Evolutionary conservation across 2,888 invertebrate species (phyloP), one percentile per base, ranked within the genome.

Genomic region (Drosophila kambysellisi): DNA sequence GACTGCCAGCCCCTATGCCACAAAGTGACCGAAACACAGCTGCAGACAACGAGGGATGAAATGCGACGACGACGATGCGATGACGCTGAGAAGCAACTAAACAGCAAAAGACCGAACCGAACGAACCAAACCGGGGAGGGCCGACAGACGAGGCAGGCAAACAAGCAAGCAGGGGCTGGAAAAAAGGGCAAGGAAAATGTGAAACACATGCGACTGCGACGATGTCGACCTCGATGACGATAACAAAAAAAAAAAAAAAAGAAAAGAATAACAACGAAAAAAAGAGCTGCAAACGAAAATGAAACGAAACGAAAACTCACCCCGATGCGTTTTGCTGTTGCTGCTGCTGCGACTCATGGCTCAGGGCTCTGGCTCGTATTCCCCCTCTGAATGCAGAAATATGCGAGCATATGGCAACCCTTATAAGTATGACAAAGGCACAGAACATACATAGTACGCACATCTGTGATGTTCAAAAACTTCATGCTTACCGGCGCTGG

Each of bases 331-430:
- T 68, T 30, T 29, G 66, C 17, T 54, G 53, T 20, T 51, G 59
- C 5, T 35, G 48, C 37, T 50, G 17, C 17, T 39, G 29, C 33
- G 29, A 11, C 33, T 35, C 20, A 15, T 32, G 65, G 51, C 52
- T 53, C 20, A 15, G 4, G 41, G n/a, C 70, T 58, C 35, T 29
- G 66, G 43, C 59, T 71, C 74, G 48, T 50, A 64, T 78, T 78
- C 66, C 70, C 78, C 78, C 74, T 64, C 32, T 60, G 67, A 71
- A 63, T 76, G 66, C 70, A 69, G 62, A 73, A 87, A 87, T 89
- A 85, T 85, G 82, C 81, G 70, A 87, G 89, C 85, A 85, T 85
- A 85, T 85, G 85, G 89, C 85, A 85, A 85, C 85, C 85, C 85
- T 85, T 85, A 89, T 87, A 69, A 68, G 67, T 53, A 57, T 69